phyloP scores from a whole-genome alignment of 1,140 invertebrate genomes.

The Heliconius congener region DNA sequence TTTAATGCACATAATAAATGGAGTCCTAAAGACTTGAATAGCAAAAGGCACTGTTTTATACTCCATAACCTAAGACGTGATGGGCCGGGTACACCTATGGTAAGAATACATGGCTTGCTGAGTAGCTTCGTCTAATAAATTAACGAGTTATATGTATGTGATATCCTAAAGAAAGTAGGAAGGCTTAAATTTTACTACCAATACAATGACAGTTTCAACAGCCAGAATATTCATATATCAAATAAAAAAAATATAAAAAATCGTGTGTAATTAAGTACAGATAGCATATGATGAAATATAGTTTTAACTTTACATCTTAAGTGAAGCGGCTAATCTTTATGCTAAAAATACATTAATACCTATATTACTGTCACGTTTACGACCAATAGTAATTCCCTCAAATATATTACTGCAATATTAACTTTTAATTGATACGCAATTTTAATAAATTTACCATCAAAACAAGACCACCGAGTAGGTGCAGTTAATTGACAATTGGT shows the following conservation, averaged over 20 bases:
- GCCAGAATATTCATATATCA: no score
- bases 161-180: no score
- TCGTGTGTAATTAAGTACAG: background rate
- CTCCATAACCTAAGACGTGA: no score
- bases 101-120: no score
- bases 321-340: background rate
- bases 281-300: background rate
- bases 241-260: background rate
- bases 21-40: no score
- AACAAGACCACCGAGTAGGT: slow-evolving; percentile 19
- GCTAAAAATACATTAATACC: slow-evolving; percentile 1
- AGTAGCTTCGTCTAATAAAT: no score
- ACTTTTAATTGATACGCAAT: slow-evolving; percentile 13
- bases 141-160: no score
- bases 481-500: slow-evolving; percentile 40
- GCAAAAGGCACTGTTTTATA: no score
- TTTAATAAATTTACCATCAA: slow-evolving; percentile 11
- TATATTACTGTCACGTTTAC: slow-evolving; percentile 7
- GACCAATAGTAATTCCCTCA: background rate
- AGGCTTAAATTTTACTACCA: no score
- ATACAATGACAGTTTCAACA: no score
- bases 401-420: background rate
- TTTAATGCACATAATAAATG: no score
- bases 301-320: background rate
- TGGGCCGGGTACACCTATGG: no score